Conservation (phyloP, 2,797 vertebrate species). For the Epinephelus awoara region DNA sequence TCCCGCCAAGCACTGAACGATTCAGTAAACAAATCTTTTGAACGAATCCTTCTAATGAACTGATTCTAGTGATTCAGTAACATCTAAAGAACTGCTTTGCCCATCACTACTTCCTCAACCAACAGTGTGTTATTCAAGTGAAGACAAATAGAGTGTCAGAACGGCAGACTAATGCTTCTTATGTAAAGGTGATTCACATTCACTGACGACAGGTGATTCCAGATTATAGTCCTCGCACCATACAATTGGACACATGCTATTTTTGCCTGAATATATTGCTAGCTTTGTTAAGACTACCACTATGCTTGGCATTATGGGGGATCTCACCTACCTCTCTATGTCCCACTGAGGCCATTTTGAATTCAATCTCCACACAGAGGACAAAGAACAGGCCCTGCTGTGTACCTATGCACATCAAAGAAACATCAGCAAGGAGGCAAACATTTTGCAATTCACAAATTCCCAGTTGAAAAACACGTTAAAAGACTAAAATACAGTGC, state of each 20-base stretch:
- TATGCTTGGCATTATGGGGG: conserved; percentile 2
- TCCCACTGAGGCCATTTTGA: conserved; percentile 38
- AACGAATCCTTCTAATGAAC: no score
- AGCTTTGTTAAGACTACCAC: background rate
- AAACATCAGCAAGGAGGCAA: conserved; percentile 14
- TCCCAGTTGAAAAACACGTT: conserved; percentile 11
- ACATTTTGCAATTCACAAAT: conserved; percentile 17
- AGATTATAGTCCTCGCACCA: background rate
- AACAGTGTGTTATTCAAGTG: background rate
- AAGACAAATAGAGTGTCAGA: background rate
- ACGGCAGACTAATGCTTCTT: background rate
- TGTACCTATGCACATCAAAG: conserved; percentile 27
- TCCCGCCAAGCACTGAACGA: no score
- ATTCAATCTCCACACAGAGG: conserved; percentile 13
- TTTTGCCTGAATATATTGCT: background rate
- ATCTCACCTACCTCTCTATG: conserved; percentile 21
- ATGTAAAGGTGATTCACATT: background rate
- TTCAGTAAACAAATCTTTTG: no score
- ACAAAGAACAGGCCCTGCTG: background rate
- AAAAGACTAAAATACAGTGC: conserved; percentile 9
- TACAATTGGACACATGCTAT: background rate
- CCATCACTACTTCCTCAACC: background rate
- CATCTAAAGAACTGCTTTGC: no score
- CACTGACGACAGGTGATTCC: background rate
- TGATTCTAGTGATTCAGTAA: no score